Evolutionary conservation across 2,888 invertebrate species (phyloP).

Genomic region (Salpingus planirostris): DNA sequence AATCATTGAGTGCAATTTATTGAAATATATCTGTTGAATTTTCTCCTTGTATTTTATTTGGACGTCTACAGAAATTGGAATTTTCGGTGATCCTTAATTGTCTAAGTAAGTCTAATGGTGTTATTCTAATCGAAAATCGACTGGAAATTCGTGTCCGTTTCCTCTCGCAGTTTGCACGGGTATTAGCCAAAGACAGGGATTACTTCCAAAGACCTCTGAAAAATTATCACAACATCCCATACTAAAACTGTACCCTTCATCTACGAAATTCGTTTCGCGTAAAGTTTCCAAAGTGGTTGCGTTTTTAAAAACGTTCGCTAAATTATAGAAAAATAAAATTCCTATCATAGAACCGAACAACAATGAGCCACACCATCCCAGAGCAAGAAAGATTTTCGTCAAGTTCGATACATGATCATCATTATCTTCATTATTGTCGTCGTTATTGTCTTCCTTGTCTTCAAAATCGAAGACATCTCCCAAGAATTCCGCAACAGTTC

Average conservation of each 20-base stretch:
- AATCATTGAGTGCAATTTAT: no score
- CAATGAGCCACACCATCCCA: neutral
- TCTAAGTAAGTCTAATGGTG: no score
- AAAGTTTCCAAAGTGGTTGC: conserved; percentile 26
- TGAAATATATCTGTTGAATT: no score
- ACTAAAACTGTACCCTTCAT: conserved; percentile 22
- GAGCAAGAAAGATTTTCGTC: no score
- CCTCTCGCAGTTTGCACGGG: conserved; percentile 21
- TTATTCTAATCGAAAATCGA: no score
- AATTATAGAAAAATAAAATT: conserved; percentile 20
- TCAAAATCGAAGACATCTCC: neutral
- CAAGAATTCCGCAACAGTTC: conserved; percentile 1
- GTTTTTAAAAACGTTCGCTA: conserved; percentile 18
- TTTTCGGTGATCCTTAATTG: no score
- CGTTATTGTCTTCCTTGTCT: neutral
- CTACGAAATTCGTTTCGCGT: conserved; percentile 14
- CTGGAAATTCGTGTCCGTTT: conserved; percentile 20
- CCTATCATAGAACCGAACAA: conserved; percentile 12
- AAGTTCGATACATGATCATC: no score
- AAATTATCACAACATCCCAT: conserved; percentile 23
- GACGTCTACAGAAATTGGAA: no score
- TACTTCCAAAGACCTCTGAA: conserved; percentile 21
- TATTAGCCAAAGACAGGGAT: conserved; percentile 21
- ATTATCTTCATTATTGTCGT: no score
- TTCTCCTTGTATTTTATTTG: no score